Base-by-base conservation (phyloP, 2,797 vertebrate genomes). In the Capromys pilorides region DNA sequence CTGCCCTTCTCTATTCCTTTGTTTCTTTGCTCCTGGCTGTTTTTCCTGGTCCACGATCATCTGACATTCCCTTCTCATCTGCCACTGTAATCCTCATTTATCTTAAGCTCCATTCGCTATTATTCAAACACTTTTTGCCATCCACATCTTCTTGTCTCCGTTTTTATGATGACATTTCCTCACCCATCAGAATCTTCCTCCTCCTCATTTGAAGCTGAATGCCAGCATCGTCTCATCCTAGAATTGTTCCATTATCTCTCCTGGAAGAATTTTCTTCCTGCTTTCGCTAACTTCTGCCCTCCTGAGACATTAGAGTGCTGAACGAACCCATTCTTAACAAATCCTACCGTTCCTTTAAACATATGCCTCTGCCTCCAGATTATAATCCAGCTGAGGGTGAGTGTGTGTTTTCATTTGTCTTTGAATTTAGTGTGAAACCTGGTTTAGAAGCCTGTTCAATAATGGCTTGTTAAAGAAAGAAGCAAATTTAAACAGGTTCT, bases 401-500 rank as follows among this genome's bases (percentile, higher is more conserved):
- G 6, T 71, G 33, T 90, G 10, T 13, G 1, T 14, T 59, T n/a
- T 83, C 64, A 81, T 81, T 85, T 81, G 26, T 64, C 51, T 57
- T 94, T 88, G 67, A 82, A 7, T 19, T 91, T 88, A 75, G 22
- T 62, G 31, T 82, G 24, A 39, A 73, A 31, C 7, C 12, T 75
- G 62, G 3, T 33, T 88, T 2, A 88, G n/a, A 85, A 90, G 22
- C 71, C 26, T 87, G n/a, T 62, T n/a, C 22, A 61, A 64, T 61
- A n/a, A 77, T 79, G 22, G 0, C 54, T 78, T 54, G 24, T 78
- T 87, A 71, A 87, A 71, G 54, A 91, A 94, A 81, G 33, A 28
- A 66, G 0, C 11, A 80, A 75, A 16, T 69, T 96, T 86, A 95
- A 92, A 78, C 41, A 86, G 21, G 2, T 86, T 89, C 45, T 94